Evolutionary conservation across 2,797 vertebrate species (phyloP), one percentile per base, ranked within the genome.

Genomic region (Diceros bicornis): DNA sequence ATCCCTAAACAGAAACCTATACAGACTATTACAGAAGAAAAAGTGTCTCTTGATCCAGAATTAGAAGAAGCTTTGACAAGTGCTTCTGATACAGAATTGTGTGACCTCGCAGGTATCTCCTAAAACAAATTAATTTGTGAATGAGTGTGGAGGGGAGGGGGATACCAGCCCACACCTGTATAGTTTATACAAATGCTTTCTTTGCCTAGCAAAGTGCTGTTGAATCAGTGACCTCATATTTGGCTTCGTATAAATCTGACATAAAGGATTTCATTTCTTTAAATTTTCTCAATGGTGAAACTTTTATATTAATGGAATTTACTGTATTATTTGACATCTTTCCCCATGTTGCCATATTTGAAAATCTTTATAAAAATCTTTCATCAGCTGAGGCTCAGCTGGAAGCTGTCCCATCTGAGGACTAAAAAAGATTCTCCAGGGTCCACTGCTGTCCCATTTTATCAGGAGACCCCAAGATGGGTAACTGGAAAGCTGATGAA

Each of bases 61-160:
- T 98, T 99, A 96, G 99, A 99, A 98, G 99, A 99, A 98, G 99
- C 99, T 72, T 98, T 99, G 98, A 99, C 99, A 81, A 99, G 99
- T 82, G 99, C 99, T 97, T 99, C 99, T 34, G 99, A 99, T 94
- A 99, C 99, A 50, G 99, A 99, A 94, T 98, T 99, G 84, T 99
- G 99, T 97, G 99, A 99, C 98, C 99, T 99, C 0, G 99, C 99
- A 99, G 99, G 99, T 99, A 98, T 78, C 34, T 62, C 87, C 66
- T 85, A 0, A 93, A 93, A 61, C 27, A 44, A 29, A n/a, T 64
- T 18, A 23, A 52, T 66, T 23, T 44, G 21, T 86, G 69, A 68
- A 14, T 59, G 47, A 41, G 23, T 21, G 6, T 23, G 44, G 25
- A 23, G 18, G 68, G 57, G 16, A 32, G 27, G 32, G 18, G n/a